Base-by-base conservation (phyloP, 2,797 vertebrate species). In the Sebastes nivosus region DNA sequence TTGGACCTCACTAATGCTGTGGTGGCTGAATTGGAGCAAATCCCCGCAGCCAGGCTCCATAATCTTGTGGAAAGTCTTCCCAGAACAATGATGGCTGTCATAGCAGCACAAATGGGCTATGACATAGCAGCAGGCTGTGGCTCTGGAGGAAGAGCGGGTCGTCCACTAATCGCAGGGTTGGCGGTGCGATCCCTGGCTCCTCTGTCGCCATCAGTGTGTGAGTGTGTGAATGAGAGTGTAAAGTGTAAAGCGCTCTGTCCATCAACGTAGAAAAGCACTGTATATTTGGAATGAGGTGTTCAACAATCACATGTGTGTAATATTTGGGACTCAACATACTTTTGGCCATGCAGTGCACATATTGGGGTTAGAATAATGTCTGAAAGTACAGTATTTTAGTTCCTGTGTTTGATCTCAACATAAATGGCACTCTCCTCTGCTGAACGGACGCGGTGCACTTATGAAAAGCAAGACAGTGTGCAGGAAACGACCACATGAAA, bases 401-500 rank as follows among this genome's bases (percentile, higher is more conserved):
- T 38, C 12, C 55, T 20, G 25, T 27, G 46, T 67, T 52, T 27
- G 9, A 82, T 71, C 52, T 50, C 38, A 18, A 69, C 59, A 72
- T 67, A 50, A 54, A 68, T 57, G 25, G n/a, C 57, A 22, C 24
- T 52, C 25, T 54, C 29, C 11, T 13, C 59, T 3, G 13, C 75
- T 78, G 25, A 42, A 71, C 13, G n/a, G 36, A 72, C 2, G 11
- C 13, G n/a, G 60, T 50, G 24, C 20, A 27, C 67, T 57, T 32
- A 59, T 29, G 29, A 80, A 71, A 75, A 77, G 16, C 52, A 30
- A 52, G 75, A 64, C 42, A 63, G 34, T 63, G 22, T 2, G 27
- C 25, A 52, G 65, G 29, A 74, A 50, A 74, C 20, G 0, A 66
- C 81, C 59, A 66, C 70, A 78, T 65, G 36, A 82, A 82, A 69